Evolutionary conservation across 2,113 vertebrate species (phyloP).

Genomic region (Nothobranchius kuhntae): DNA sequence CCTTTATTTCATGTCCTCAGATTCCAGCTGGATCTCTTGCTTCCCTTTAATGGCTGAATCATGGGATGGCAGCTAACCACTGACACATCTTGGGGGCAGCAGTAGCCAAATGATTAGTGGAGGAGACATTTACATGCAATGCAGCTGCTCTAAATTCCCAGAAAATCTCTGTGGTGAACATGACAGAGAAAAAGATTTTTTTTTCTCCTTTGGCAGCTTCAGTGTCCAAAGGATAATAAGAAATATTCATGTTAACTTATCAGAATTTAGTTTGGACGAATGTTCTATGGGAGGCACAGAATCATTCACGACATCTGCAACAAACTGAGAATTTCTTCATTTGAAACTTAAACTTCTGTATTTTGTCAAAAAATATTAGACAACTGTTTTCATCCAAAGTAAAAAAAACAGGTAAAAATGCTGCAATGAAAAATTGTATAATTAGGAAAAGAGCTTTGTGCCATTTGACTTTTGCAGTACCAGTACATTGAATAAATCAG

Average conservation of each 20-base stretch:
- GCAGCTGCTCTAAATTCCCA: slow-evolving; percentile 26
- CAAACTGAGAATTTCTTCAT: no score
- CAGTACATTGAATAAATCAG: no score
- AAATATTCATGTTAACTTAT: not conserved
- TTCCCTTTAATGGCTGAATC: slow-evolving; percentile 54
- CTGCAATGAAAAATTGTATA: no score
- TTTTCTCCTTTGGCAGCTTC: not conserved
- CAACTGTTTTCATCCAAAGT: no score
- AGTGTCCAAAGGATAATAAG: not conserved
- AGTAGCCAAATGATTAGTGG: slow-evolving; percentile 55
- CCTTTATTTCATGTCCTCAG: slow-evolving; percentile 43
- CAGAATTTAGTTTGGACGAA: no score
- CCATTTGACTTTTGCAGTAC: no score
- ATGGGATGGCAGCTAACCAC: slow-evolving; percentile 48
- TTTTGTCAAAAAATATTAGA: no score
- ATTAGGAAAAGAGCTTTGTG: no score
- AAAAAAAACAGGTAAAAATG: no score
- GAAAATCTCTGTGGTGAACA: slow-evolving; percentile 17
- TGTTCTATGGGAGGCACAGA: no score
- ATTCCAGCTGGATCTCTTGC: slow-evolving; percentile 53
- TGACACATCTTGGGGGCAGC: slow-evolving; percentile 39
- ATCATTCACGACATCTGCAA: not conserved
- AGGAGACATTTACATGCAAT: slow-evolving; percentile 46
- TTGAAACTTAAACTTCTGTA: no score
- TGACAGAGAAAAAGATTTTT: slow-evolving; percentile 9